Evolutionary conservation across 2,888 invertebrate genomes (phyloP).

Genomic region (Drepana falcataria): DNA sequence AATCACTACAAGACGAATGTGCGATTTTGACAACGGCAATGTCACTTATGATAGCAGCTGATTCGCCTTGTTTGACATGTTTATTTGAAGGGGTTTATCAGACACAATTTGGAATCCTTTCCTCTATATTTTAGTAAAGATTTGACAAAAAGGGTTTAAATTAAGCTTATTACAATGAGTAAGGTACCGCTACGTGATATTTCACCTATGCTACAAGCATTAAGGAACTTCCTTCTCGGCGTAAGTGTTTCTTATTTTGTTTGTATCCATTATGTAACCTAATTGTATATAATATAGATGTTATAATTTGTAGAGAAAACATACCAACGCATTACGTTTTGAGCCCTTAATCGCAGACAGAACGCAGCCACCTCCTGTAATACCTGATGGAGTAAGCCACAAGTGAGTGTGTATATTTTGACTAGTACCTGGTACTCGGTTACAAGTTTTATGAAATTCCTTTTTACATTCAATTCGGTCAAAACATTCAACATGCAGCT

Average conservation of each 20-base stretch:
- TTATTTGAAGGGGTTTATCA: too few relatives aligned
- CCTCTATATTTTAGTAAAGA: too few relatives aligned
- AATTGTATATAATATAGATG: slow-evolving; percentile 6
- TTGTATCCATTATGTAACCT: slow-evolving; percentile 42
- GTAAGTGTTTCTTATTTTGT: slow-evolving; percentile 53
- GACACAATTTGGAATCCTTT: too few relatives aligned
- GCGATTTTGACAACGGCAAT: too few relatives aligned
- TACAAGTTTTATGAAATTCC: slow-evolving; percentile 7
- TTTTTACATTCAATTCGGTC: too few relatives aligned
- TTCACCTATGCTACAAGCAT: slow-evolving; percentile 79
- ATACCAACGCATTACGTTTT: slow-evolving; percentile 82
- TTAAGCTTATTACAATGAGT: slow-evolving; percentile 34
- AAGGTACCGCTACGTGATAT: slow-evolving; percentile 80
- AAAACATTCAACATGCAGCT: too few relatives aligned
- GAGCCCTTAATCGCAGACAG: slow-evolving; percentile 83
- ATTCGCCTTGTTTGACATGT: too few relatives aligned
- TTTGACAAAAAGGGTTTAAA: background rate
- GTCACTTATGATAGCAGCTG: too few relatives aligned
- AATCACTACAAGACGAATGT: too few relatives aligned
- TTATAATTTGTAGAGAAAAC: slow-evolving; percentile 72
- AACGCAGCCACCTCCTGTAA: slow-evolving; percentile 87
- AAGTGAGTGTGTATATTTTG: slow-evolving; percentile 42
- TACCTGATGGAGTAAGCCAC: slow-evolving; percentile 91
- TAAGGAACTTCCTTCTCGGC: slow-evolving; percentile 83
- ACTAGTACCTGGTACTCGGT: background rate